Percentiles rank a stretch among this genome's conserved stretches.
Evolutionary conservation across 1,140 invertebrate species (phyloP).

Genomic region (Drosophila watanabei): DNA sequence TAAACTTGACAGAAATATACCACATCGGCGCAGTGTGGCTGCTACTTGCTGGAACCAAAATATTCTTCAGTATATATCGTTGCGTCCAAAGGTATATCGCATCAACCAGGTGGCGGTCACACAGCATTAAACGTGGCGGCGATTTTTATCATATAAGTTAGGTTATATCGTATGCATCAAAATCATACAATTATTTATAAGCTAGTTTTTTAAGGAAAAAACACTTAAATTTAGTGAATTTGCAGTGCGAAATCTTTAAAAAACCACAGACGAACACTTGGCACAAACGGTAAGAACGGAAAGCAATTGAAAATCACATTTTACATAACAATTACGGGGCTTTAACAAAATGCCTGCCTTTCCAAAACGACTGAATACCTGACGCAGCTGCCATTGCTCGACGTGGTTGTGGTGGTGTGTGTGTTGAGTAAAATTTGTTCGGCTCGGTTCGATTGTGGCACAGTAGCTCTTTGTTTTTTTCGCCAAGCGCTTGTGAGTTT

Average conservation of each 20-base stretch:
- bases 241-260: slow-evolving; percentile 86
- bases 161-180: slow-evolving; percentile 86
- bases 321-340: slow-evolving; percentile 80
- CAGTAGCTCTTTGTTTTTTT: slow-evolving; percentile 17
- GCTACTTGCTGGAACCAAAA: not conserved
- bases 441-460: slow-evolving; percentile 21
- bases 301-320: slow-evolving; percentile 56
- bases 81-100: not conserved
- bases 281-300: slow-evolving; percentile 84
- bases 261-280: slow-evolving; percentile 85
- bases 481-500: slow-evolving; percentile 1
- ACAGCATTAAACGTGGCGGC: slow-evolving; percentile 80
- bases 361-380: slow-evolving; percentile 63
- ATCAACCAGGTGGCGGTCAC: slow-evolving; percentile 37
- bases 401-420: slow-evolving; percentile 53
- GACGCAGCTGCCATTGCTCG: slow-evolving; percentile 74
- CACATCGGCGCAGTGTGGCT: not conserved
- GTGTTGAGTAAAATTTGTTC: slow-evolving; percentile 31
- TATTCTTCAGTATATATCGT: slow-evolving; percentile 4
- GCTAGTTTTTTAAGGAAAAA: slow-evolving; percentile 86
- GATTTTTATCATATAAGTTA: slow-evolving; percentile 85
- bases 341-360: slow-evolving; percentile 69
- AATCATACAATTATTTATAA: slow-evolving; percentile 86
- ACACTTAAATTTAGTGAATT: slow-evolving; percentile 86
- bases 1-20: not conserved